Conservation (phyloP, 2,113 vertebrate species). For the Sus scrofa region T2T-Sscrofa CM000826.6:127698001-127698500, state of each 20-base stretch:
- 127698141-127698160: neutral
- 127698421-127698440: neutral
- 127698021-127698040: neutral
- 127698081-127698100: neutral
- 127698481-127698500: neutral
- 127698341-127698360: neutral
- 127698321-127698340: neutral
- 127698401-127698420: neutral
- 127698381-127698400: neutral
- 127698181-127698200: neutral
- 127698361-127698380: neutral
- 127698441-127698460: constrained; percentile 26
- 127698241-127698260: neutral
- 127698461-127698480: constrained; percentile 26
- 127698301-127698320: neutral
- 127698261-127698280: neutral
- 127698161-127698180: neutral
- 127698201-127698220: neutral
- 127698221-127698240: neutral
- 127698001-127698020: neutral
- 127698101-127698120: neutral
- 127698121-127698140: neutral
- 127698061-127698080: neutral
- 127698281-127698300: neutral
- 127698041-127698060: neutral